Evolutionary conservation across 2,888 invertebrate species (phyloP).

Genomic region (Cerastis rubricosa): DNA sequence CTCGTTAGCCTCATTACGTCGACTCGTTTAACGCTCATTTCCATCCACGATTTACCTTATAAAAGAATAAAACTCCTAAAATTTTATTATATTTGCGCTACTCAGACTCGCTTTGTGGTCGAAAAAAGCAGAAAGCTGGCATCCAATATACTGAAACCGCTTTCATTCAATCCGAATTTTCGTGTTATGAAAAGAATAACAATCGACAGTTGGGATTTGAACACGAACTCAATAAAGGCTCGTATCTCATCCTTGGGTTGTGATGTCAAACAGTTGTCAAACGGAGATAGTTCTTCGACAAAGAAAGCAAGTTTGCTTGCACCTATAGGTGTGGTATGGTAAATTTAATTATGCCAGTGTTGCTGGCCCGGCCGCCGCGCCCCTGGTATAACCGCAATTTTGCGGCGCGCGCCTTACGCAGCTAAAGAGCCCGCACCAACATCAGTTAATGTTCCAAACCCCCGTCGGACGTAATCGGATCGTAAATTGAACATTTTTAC

Average conservation of each 20-base stretch:
- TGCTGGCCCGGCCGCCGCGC: conserved; percentile 33
- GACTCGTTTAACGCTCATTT: conserved; percentile 70
- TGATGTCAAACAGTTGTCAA: conserved; percentile 37
- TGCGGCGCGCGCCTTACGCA: conserved; percentile 63
- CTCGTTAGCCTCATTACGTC: conserved; percentile 73
- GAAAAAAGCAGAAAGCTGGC: conserved; percentile 51
- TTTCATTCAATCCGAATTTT: conserved; percentile 57
- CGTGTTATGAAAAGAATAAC: conserved; percentile 62
- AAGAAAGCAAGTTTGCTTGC: conserved; percentile 67
- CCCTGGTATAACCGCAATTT: conserved; percentile 64
- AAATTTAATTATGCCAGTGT: conserved; percentile 70
- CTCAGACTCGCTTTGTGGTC: conserved; percentile 54
- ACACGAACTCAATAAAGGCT: conserved; percentile 54
- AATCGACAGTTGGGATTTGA: conserved; percentile 47
- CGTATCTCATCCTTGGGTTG: conserved; percentile 39
- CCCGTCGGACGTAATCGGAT: conserved; percentile 65
- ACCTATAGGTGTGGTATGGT: conserved; percentile 68
- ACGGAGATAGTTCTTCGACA: conserved; percentile 63
- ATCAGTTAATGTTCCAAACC: conserved; percentile 68
- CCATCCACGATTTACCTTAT: conserved; percentile 61
- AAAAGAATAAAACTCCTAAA: conserved; percentile 59
- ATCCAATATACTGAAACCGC: conserved; percentile 58
- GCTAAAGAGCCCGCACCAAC: conserved; percentile 65
- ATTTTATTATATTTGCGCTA: conserved; percentile 55
- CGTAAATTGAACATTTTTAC: conserved; percentile 71